phyloP scores from a whole-genome alignment of 2,113 vertebrate genomes.

The Heterocephalus glaber region DNA sequence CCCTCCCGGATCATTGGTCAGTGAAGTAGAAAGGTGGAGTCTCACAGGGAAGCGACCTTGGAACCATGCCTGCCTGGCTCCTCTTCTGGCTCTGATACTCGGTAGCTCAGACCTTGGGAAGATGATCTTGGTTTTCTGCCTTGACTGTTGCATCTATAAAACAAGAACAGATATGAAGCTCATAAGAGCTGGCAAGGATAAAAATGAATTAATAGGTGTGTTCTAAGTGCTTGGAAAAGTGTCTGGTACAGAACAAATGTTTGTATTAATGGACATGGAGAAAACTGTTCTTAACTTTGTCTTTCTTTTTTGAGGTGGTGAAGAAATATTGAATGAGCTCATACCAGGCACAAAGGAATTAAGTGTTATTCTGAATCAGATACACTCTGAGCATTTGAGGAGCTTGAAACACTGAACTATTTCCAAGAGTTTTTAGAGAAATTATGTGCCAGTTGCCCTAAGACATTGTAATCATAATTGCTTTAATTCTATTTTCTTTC shows the following conservation, averaged over 20 bases:
- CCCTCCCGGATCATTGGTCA: not conserved
- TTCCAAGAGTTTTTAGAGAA: not conserved
- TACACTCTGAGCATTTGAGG: not conserved
- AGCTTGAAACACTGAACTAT: not conserved
- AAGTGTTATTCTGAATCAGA: not conserved
- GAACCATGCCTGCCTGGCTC: not conserved
- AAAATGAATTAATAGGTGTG: not conserved
- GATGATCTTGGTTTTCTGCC: not conserved
- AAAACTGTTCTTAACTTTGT: not conserved
- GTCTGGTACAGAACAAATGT: not conserved
- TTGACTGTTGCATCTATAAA: not conserved
- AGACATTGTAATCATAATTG: not conserved
- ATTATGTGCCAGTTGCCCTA: not conserved
- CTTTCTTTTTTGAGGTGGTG: not conserved
- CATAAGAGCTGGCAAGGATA: not conserved
- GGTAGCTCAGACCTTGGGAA: not conserved
- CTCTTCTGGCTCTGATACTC: not conserved
- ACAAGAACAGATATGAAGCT: not conserved
- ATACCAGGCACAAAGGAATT: not conserved
- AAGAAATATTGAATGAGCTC: not conserved
- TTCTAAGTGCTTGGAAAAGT: not conserved
- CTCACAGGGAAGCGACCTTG: not conserved
- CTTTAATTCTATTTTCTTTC: not conserved
- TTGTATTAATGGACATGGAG: not conserved
- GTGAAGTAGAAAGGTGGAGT: not conserved